Percentiles rank a stretch among this genome's conserved stretches.
Conservation (phyloP, 2,113 vertebrate genomes). For the Eubucco bourcierii region DNA sequence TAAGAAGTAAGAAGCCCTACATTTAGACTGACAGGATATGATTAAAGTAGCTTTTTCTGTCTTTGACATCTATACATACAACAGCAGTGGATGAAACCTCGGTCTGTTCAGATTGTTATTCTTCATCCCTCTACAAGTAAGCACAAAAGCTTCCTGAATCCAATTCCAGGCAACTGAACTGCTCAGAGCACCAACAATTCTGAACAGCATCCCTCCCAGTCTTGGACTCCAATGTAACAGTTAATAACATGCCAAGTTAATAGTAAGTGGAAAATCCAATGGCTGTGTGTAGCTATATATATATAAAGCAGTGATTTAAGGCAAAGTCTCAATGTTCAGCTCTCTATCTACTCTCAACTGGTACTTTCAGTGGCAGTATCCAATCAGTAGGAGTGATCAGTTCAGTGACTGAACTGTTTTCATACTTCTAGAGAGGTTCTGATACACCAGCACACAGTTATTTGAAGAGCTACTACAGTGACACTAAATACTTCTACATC, state of each 20-base stretch:
- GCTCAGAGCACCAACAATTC: not conserved
- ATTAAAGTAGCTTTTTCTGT: not conserved
- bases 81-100: not conserved
- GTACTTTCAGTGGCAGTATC: not conserved
- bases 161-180: not conserved
- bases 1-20: not conserved
- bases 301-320: not conserved
- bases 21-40: slow-evolving; percentile 9
- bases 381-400: not conserved
- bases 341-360: not conserved
- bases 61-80: not conserved
- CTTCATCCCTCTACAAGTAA: not conserved
- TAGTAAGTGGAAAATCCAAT: not conserved
- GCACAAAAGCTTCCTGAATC: not conserved
- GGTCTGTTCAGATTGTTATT: not conserved
- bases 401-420: not conserved
- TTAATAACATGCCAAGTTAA: not conserved
- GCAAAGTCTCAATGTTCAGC: not conserved
- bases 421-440: not conserved
- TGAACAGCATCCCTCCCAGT: rapidly evolving
- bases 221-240: not conserved
- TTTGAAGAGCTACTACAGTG: not conserved
- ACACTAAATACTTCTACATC: not conserved
- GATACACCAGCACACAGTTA: not conserved
- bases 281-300: rapidly evolving